These are phyloP conservation scores for Tipula lateralis DNA, from an alignment of 2,888 invertebrate genomes.

Conservation along the genomic window DNA sequence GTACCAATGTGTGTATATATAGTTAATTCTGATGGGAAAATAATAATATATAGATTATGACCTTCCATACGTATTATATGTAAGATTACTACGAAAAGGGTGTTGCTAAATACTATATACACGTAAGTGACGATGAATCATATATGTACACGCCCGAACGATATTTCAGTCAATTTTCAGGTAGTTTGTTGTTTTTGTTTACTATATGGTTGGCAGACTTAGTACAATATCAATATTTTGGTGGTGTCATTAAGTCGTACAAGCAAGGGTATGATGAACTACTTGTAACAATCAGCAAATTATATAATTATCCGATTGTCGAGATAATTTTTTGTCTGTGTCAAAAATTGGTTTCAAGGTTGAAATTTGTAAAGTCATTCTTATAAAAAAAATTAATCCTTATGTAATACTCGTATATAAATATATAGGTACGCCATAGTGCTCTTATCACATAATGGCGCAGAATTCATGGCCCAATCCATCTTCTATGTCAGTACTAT, in stretches of 20 bases:
- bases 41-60: neutral
- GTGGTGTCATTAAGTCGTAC: neutral
- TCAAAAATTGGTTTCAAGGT: neutral
- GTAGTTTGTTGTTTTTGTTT: neutral
- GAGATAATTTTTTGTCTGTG: neutral
- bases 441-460: neutral
- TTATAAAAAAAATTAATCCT: neutral
- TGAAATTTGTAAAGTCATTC: neutral
- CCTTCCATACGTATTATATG: neutral
- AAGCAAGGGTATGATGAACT: neutral
- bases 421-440: neutral
- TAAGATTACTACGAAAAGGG: neutral
- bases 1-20: neutral
- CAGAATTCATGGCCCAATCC: too few relatives aligned
- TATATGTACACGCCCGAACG: too few relatives aligned
- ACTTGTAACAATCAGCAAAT: neutral
- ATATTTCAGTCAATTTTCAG: neutral
- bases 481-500: too few relatives aligned
- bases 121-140: too few relatives aligned
- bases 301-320: neutral
- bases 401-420: neutral
- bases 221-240: slow-evolving; percentile 1
- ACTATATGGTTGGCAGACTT: neutral
- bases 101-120: neutral
- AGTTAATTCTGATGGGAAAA: neutral